These are phyloP conservation scores for Limnephilus lunatus DNA, from an alignment of 2,888 invertebrate genomes.

Conservation along the genomic window DNA sequence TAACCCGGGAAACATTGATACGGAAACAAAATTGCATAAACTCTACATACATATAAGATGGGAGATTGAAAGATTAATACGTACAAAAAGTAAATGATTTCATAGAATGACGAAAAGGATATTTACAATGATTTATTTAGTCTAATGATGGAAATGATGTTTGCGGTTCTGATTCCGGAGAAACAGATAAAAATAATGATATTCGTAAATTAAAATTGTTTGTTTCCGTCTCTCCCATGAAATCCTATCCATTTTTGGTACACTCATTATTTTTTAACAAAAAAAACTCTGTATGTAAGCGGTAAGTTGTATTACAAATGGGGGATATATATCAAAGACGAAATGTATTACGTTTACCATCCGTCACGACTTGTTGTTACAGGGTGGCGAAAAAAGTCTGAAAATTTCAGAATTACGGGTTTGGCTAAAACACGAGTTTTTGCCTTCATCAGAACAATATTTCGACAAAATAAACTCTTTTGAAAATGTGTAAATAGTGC, in stretches of 20 bases:
- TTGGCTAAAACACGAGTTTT: background rate
- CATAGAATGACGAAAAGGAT: too few species aligned
- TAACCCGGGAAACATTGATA: too few species aligned
- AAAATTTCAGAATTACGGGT: background rate
- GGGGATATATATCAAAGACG: constrained; percentile 31
- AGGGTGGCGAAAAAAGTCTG: background rate
- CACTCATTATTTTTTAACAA: constrained; percentile 28
- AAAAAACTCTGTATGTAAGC: background rate
- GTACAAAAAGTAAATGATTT: too few species aligned
- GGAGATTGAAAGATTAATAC: too few species aligned
- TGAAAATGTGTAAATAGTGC: too few species aligned
- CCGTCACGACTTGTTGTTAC: background rate
- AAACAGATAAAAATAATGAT: background rate
- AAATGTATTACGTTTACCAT: constrained; percentile 39
- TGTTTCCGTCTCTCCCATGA: background rate
- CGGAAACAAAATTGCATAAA: too few species aligned
- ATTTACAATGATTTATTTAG: background rate
- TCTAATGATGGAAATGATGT: background rate
- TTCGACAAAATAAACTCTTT: too few species aligned
- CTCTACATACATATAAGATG: too few species aligned
- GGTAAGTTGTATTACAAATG: constrained; percentile 34
- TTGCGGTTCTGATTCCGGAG: background rate
- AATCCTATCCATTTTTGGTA: background rate
- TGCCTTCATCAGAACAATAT: too few species aligned
- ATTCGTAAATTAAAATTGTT: background rate